phyloP scores from a whole-genome alignment of 2,888 invertebrate genomes.

The Hirtodrosophila alboralis region DNA sequence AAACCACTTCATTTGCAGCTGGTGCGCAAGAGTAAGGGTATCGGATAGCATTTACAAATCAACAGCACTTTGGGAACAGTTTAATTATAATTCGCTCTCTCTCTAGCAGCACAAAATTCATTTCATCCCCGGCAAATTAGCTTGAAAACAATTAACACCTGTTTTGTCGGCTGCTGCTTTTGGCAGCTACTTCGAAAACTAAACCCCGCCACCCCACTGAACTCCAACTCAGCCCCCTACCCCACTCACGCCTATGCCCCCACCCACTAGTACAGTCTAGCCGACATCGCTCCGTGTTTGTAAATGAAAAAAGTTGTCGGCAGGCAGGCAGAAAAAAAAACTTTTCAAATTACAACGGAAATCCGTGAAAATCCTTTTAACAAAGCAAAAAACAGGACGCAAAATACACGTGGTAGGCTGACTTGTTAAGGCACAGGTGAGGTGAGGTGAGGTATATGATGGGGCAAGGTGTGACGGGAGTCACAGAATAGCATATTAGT shows the following conservation, averaged over 20 bases:
- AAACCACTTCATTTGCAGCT: slow-evolving; percentile 14
- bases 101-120: slow-evolving; percentile 46
- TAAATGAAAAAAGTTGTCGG: slow-evolving; percentile 79
- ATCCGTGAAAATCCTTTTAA: slow-evolving; percentile 81
- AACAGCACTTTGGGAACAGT: slow-evolving; percentile 57
- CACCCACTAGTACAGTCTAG: too few relatives aligned
- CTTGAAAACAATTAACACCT: slow-evolving; percentile 79
- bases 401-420: slow-evolving; percentile 15
- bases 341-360: slow-evolving; percentile 81
- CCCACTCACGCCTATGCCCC: too few relatives aligned
- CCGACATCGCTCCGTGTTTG: slow-evolving; percentile 32
- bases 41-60: slow-evolving; percentile 33
- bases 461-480: neutral
- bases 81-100: slow-evolving; percentile 72
- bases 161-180: slow-evolving; percentile 66
- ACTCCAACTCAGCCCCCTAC: too few relatives aligned
- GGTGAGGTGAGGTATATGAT: too few relatives aligned
- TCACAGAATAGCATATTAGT: slow-evolving; percentile 50
- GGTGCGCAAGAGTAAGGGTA: neutral
- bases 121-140: slow-evolving; percentile 73
- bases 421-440: too few relatives aligned
- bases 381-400: slow-evolving; percentile 71
- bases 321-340: too few relatives aligned
- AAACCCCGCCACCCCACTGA: slow-evolving; percentile 24
- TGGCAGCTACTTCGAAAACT: slow-evolving; percentile 76